A percentile compares a stretch with the other conserved stretches of the same genome.
Conservation (phyloP, 1,140 invertebrate genomes). For the Lordiphosa stackelbergi region DNA sequence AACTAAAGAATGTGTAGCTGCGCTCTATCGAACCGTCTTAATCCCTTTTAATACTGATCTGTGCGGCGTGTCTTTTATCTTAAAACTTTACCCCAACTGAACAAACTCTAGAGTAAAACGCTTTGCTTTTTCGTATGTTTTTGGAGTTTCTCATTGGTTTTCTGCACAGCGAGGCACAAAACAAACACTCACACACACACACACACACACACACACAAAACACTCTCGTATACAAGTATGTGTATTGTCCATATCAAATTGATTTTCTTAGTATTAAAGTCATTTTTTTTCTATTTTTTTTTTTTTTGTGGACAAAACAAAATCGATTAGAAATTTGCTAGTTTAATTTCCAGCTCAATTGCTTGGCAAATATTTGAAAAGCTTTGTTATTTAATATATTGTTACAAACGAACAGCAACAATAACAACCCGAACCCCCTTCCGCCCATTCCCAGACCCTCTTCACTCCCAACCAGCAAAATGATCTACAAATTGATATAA, state of each 20-base stretch:
- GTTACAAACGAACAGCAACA: constrained; percentile 28
- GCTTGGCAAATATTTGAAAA: constrained; percentile 66
- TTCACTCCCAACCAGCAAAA: neutral
- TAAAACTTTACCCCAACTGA: too few relatives aligned
- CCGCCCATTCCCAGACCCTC: too few relatives aligned
- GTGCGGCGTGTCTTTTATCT: too few relatives aligned
- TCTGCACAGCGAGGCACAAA: too few relatives aligned
- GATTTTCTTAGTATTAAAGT: constrained; percentile 6
- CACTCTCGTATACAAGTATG: neutral
- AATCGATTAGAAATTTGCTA: constrained; percentile 52
- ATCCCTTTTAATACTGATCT: too few relatives aligned
- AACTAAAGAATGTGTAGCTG: too few relatives aligned
- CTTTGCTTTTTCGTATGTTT: too few relatives aligned
- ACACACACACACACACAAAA: neutral
- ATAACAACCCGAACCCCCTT: neutral
- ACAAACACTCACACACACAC: too few relatives aligned
- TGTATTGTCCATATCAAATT: constrained; percentile 14
- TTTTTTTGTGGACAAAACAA: constrained; percentile 6
- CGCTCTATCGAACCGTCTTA: too few relatives aligned
- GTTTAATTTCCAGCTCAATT: constrained; percentile 66
- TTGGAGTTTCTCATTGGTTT: too few relatives aligned
- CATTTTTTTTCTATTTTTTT: neutral
- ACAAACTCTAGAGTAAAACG: too few relatives aligned
- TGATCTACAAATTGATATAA: constrained; percentile 33
- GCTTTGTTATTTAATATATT: constrained; percentile 56